Percentiles rank a stretch among this genome's conserved stretches.
phyloP scores from a whole-genome alignment of 2,888 invertebrate species.

The Zaprionus obscuricornis region DNA sequence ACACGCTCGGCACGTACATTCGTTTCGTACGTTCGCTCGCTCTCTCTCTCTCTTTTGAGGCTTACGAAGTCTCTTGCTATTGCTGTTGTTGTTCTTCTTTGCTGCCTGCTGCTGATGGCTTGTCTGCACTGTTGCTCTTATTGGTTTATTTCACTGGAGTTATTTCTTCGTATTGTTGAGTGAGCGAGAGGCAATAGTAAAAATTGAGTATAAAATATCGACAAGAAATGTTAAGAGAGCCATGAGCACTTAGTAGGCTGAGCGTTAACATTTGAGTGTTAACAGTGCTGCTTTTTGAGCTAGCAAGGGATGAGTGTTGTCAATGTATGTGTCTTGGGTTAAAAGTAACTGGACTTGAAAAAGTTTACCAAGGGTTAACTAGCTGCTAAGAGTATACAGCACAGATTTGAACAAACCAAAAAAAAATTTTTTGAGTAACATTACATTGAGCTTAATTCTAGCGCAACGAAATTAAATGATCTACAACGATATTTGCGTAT shows the following conservation, averaged over 20 bases:
- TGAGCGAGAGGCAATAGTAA: neutral
- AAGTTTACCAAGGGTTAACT: conserved; percentile 25
- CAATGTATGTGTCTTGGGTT: too few relatives aligned
- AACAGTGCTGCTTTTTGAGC: conserved; percentile 20
- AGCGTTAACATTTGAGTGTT: conserved; percentile 19
- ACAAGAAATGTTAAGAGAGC: too few relatives aligned
- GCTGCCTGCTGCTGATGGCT: neutral
- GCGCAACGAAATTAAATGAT: neutral
- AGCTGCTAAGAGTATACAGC: conserved; percentile 10
- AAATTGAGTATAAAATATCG: conserved; percentile 7
- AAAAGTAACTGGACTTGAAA: conserved; percentile 18
- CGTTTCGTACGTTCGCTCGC: neutral
- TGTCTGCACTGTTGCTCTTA: too few relatives aligned
- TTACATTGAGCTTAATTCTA: too few relatives aligned
- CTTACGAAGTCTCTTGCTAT: conserved; percentile 1
- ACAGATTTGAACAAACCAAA: conserved; percentile 1
- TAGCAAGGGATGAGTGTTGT: conserved; percentile 1
- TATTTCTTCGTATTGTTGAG: neutral
- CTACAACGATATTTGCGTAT: neutral
- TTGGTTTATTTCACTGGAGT: conserved; percentile 61
- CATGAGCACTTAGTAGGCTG: conserved; percentile 12
- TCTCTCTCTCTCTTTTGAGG: conserved; percentile 12
- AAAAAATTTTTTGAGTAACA: too few relatives aligned
- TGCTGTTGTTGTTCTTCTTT: conserved; percentile 4
- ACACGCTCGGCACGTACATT: too few relatives aligned